These are phyloP conservation scores for Neotragus pygmaeus DNA, from an alignment of 2,113 vertebrate species.

Conservation along the genomic window DNA sequence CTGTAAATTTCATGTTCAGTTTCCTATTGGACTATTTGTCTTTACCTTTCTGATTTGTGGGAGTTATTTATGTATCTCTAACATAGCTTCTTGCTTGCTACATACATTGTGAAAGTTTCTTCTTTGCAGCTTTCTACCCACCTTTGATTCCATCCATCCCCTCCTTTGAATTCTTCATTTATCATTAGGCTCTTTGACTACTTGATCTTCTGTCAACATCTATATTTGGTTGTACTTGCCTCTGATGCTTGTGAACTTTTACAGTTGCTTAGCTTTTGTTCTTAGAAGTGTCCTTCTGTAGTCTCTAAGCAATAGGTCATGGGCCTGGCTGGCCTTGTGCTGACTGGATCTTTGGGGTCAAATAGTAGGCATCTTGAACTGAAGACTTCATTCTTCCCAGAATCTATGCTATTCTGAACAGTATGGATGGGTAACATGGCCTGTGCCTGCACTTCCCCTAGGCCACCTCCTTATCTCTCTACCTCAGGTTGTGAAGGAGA, in stretches of 20 bases:
- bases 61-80: not conserved
- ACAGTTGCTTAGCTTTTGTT: not conserved
- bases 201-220: not conserved
- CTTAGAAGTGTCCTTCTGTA: not conserved
- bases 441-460: accelerated
- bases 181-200: not conserved
- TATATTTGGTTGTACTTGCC: not conserved
- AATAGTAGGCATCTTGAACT: not conserved
- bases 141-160: not conserved
- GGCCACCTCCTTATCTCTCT: not conserved
- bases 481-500: not conserved
- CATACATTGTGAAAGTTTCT: not conserved
- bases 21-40: not conserved
- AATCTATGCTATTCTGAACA: not conserved
- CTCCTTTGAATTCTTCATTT: not conserved
- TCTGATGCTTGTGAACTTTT: not conserved
- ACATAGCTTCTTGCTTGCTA: not conserved
- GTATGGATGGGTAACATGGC: not conserved
- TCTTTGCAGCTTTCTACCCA: not conserved
- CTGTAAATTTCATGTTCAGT: not conserved
- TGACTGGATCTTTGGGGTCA: not conserved
- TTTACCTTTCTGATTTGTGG: not conserved
- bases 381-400: not conserved
- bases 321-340: not conserved
- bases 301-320: not conserved